Evolutionary conservation across 2,113 vertebrate species (phyloP).

Genomic region (Trochalopteron elliotii): DNA sequence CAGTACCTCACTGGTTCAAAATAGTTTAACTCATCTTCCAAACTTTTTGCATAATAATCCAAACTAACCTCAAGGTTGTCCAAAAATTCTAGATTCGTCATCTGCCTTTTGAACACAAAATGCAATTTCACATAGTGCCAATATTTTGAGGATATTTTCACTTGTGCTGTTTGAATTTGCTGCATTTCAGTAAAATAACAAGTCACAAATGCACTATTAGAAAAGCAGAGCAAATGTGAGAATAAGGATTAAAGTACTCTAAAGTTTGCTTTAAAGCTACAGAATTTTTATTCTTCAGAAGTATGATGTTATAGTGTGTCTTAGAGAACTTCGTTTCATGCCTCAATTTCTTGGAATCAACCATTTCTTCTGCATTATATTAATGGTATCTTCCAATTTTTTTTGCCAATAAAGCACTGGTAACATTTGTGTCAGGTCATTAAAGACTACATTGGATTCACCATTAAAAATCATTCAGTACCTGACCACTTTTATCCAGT

Average conservation of each 20-base stretch:
- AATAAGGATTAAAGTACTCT: neutral
- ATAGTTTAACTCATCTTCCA: neutral
- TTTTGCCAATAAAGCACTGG: neutral
- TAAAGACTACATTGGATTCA: neutral
- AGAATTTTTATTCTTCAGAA: neutral
- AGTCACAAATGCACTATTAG: neutral
- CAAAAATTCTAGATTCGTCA: neutral
- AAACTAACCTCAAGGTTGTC: neutral
- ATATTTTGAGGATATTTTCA: neutral
- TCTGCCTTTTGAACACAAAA: neutral
- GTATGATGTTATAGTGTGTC: neutral
- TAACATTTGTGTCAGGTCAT: neutral
- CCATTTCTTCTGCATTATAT: neutral
- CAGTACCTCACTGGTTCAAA: neutral
- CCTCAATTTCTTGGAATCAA: neutral
- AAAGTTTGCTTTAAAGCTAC: neutral
- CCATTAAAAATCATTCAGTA: neutral
- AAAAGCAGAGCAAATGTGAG: neutral
- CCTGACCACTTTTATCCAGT: neutral
- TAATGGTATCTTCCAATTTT: neutral
- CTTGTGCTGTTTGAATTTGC: neutral
- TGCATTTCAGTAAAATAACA: neutral
- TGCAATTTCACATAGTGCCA: neutral
- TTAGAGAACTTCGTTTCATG: neutral
- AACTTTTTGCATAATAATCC: neutral